phyloP scores from a whole-genome alignment of 2,113 vertebrate genomes.

The Felis catus region F.catus_Fca126_mat1.0 CM031420.1:6386001-6386500 shows the following conservation, averaged over 20 bases:
- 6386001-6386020: background rate
- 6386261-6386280: background rate
- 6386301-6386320: background rate
- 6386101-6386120: too few species aligned
- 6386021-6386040: background rate
- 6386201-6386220: too few species aligned
- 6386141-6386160: too few species aligned
- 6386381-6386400: background rate
- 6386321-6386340: background rate
- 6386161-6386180: background rate
- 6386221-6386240: background rate
- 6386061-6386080: accelerated
- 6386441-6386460: too few species aligned
- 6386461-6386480: too few species aligned
- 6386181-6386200: background rate
- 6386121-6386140: accelerated
- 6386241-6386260: background rate
- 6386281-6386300: background rate
- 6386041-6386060: background rate
- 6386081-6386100: accelerated
- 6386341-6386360: background rate
- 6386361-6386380: background rate
- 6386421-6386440: too few species aligned
- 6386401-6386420: too few species aligned
- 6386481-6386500: too few species aligned